These are phyloP conservation scores for Caranx melampygus DNA, from an alignment of 2,113 vertebrate genomes.

Conservation along the genomic window DNA sequence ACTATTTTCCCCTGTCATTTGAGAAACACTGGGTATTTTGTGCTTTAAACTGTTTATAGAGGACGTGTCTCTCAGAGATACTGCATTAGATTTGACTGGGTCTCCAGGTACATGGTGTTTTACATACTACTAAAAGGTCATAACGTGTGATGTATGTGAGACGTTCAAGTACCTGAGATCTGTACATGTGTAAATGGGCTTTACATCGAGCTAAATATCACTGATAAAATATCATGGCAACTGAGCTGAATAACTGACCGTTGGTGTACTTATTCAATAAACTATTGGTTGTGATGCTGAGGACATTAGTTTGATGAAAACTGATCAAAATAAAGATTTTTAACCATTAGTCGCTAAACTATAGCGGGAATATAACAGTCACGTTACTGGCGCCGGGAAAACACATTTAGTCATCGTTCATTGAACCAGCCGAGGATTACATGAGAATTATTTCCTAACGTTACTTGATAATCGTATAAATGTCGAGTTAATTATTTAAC, in stretches of 20 bases:
- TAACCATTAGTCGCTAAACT: neutral
- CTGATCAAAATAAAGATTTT: neutral
- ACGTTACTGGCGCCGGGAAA: constrained; percentile 17
- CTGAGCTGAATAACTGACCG: neutral
- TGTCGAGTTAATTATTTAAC: neutral
- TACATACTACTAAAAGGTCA: too few species aligned
- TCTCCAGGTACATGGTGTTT: neutral
- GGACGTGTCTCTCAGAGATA: neutral
- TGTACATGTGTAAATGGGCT: neutral
- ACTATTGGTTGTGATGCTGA: neutral
- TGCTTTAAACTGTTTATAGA: neutral
- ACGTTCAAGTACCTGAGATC: neutral
- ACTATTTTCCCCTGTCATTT: neutral
- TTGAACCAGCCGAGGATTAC: neutral
- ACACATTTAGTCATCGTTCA: neutral
- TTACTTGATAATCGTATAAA: neutral
- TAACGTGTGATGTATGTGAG: too few species aligned
- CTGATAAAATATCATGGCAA: neutral
- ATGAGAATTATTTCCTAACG: accelerated
- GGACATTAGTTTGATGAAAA: neutral
- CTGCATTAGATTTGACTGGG: neutral
- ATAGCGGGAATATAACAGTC: neutral
- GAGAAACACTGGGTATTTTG: neutral
- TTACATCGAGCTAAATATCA: neutral
- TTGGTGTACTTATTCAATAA: too few species aligned